Conservation (phyloP, 1,140 invertebrate species). For the Zaprionus tsacasi region DNA sequence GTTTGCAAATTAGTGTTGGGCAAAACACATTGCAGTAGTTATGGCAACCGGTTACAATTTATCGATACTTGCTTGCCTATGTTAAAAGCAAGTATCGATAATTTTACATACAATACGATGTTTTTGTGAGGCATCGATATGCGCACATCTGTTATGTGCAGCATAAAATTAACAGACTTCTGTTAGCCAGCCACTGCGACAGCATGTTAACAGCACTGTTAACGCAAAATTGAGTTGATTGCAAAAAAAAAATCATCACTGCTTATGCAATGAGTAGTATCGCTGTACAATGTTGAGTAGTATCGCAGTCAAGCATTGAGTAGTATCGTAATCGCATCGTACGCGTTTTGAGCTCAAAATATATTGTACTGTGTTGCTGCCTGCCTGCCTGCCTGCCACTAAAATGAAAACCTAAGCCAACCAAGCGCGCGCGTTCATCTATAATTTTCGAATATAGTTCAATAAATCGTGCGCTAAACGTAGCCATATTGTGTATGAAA, state of each 20-base stretch:
- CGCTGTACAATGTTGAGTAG: slow-evolving; percentile 27
- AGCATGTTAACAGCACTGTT: slow-evolving; percentile 2
- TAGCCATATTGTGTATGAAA: not conserved
- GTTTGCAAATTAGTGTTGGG: not conserved
- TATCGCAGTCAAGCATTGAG: slow-evolving; percentile 36
- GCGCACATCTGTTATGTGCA: not conserved
- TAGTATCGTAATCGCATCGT: slow-evolving; percentile 46
- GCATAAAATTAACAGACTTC: too few species aligned
- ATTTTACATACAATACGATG: not conserved
- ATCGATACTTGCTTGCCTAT: not conserved
- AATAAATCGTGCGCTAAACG: slow-evolving; percentile 8
- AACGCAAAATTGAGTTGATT: slow-evolving; percentile 17
- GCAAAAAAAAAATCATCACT: not conserved
- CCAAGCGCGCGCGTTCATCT: slow-evolving; percentile 42
- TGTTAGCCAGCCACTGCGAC: too few species aligned
- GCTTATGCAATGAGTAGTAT: slow-evolving; percentile 28
- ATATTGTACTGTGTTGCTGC: slow-evolving; percentile 35
- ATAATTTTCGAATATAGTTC: slow-evolving; percentile 13
- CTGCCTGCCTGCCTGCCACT: slow-evolving; percentile 25
- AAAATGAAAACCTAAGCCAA: slow-evolving; percentile 14
- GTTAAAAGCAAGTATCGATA: not conserved
- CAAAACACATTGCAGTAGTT: not conserved
- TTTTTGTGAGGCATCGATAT: not conserved
- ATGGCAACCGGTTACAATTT: not conserved
- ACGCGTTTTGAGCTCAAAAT: slow-evolving; percentile 55